Evolutionary conservation across 2,797 vertebrate species (phyloP).

Genomic region (Poeciliopsis gracilis): DNA sequence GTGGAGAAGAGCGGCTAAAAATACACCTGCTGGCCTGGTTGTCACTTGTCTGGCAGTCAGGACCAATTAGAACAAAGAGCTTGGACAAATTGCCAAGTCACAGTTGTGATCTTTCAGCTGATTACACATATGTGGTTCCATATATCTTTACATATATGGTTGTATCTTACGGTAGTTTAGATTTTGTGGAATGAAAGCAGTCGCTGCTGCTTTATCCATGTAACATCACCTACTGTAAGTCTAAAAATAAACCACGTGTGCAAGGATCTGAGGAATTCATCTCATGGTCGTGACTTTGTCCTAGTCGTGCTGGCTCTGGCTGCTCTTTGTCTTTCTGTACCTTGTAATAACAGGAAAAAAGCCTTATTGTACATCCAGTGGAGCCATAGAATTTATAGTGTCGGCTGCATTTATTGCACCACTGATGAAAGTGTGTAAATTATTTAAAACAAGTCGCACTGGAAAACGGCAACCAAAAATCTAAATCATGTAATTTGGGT

Average conservation of each 20-base stretch:
- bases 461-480: neutral
- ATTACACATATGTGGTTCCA: conserved; percentile 36
- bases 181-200: conserved; percentile 23
- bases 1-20: conserved; percentile 64
- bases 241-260: conserved; percentile 49
- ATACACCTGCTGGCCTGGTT: conserved; percentile 59
- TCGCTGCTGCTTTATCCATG: conserved; percentile 11
- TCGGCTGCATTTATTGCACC: neutral
- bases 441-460: neutral
- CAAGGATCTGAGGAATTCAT: conserved; percentile 29
- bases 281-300: conserved; percentile 26
- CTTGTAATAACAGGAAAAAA: conserved; percentile 28
- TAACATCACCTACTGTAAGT: conserved; percentile 31
- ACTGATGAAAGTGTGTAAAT: neutral
- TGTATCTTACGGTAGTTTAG: conserved; percentile 29
- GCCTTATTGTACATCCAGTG: conserved; percentile 15
- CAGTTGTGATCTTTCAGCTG: conserved; percentile 53
- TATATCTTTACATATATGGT: conserved; percentile 2
- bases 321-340: conserved; percentile 31
- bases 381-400: conserved; percentile 4
- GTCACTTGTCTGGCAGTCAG: conserved; percentile 63
- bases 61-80: conserved; percentile 60
- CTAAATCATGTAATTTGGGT: neutral
- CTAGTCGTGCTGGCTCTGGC: neutral
- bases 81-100: conserved; percentile 48